Evolutionary conservation across 2,888 invertebrate species (phyloP).

Genomic region (Cosmopolites sordidus): DNA sequence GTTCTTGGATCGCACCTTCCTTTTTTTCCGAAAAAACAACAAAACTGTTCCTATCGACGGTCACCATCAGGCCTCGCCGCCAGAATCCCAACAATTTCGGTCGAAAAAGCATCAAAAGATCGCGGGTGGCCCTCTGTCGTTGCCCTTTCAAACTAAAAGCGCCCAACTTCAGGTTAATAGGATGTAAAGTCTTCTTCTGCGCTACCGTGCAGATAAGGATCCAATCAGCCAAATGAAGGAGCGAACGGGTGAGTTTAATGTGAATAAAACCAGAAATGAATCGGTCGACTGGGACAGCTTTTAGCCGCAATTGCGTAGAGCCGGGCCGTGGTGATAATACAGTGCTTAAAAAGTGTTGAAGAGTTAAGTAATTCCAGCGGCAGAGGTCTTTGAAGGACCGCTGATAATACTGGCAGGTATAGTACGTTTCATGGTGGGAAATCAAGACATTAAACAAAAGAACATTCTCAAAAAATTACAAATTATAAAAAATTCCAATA

Average conservation of each 20-base stretch:
- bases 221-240: conserved; percentile 34
- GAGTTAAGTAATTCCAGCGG: conserved; percentile 45
- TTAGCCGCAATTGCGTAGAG: conserved; percentile 42
- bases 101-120: conserved; percentile 23
- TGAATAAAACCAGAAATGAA: too few species aligned
- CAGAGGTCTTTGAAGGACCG: conserved; percentile 34
- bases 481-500: too few species aligned
- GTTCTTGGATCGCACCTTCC: too few species aligned
- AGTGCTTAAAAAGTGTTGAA: conserved; percentile 48
- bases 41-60: too few species aligned
- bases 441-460: too few species aligned
- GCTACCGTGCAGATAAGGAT: conserved; percentile 48
- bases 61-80: neutral
- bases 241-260: neutral
- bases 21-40: too few species aligned
- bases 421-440: conserved; percentile 12
- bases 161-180: conserved; percentile 27
- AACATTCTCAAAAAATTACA: too few species aligned
- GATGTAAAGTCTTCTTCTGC: conserved; percentile 40
- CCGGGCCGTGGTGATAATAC: conserved; percentile 44
- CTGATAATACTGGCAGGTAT: conserved; percentile 6
- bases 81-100: conserved; percentile 17
- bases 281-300: conserved; percentile 38
- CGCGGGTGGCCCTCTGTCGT: conserved; percentile 47
- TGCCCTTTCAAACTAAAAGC: conserved; percentile 38